phyloP scores from a whole-genome alignment of 1,140 invertebrate species.

The Pentalonia nigronervosa region DNA sequence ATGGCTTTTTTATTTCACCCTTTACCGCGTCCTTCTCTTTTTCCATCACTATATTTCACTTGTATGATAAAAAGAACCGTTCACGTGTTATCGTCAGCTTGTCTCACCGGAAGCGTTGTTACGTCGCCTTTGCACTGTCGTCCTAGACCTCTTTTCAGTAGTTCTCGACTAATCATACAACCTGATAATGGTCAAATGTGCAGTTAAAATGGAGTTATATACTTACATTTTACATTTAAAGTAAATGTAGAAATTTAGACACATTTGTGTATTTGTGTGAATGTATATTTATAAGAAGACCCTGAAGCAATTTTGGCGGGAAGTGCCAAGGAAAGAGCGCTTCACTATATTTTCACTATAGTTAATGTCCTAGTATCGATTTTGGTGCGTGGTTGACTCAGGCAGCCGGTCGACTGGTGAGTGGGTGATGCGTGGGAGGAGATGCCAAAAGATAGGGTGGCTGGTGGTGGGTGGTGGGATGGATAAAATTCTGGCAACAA shows the following conservation, averaged over 20 bases:
- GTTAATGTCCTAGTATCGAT: conserved; percentile 50
- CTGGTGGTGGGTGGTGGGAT: not conserved
- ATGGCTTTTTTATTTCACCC: conserved; percentile 8
- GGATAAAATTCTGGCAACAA: conserved; percentile 61
- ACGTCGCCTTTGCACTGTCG: not conserved
- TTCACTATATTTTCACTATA: conserved; percentile 26
- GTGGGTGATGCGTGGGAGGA: conserved; percentile 31
- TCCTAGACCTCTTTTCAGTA: too few relatives aligned
- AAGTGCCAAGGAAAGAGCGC: conserved; percentile 20
- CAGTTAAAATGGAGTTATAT: not conserved
- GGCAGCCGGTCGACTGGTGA: conserved; percentile 17
- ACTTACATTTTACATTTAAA: not conserved
- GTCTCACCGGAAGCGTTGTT: not conserved
- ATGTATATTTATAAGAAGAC: not conserved
- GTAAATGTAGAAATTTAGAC: not conserved
- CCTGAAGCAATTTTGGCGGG: conserved; percentile 14
- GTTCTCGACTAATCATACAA: not conserved
- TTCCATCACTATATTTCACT: not conserved
- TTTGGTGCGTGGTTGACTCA: conserved; percentile 41
- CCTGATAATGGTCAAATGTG: not conserved
- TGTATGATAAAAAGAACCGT: not conserved
- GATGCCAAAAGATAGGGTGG: conserved; percentile 18
- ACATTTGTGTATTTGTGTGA: not conserved
- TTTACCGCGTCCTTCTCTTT: not conserved
- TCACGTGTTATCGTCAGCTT: not conserved